Base-by-base conservation (phyloP, 92 coral and sea anemone genomes). In the Epizoanthus rinbou region DNA sequence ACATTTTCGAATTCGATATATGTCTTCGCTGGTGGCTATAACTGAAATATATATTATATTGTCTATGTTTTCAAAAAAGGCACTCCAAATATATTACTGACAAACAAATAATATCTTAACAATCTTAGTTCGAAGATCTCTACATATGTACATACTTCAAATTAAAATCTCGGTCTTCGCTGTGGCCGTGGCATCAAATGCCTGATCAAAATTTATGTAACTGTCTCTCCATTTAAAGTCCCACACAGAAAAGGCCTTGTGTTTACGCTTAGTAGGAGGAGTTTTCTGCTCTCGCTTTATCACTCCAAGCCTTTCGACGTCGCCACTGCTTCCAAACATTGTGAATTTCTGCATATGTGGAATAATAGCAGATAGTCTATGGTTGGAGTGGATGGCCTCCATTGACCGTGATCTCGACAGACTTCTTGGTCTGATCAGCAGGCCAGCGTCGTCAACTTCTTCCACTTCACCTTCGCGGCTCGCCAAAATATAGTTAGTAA, bases 221-320 rank as follows among this genome's bases (percentile, higher is more conserved):
- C 98, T 93, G 80, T 87, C 97, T 62, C 98, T 84, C 94, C 94
- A 85, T 75, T 96, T 91, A 7, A 90, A 86, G 37, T 96, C 99
- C 88, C 89, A 90, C 72, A 88, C 85, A 8, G 99, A 88, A 31
- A 96, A 87, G 2, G 98, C 98, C 72, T 91, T 96, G 28, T 89
- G 98, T 75, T 91, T 90, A 21, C 99, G 94, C 82, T 89, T 93
- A 18, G 86, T 33, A 1, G 89, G 86, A 13, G 90, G 90, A 6
- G 85, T 50, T 47, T 70, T 66, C 19, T 76, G 17, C 53, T 91
- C 86, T 56, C 69, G 66, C 3, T 86, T 86, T 79, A 87, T 80
- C 16, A 89, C 62, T 41, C 88, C 93, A 23, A 93, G 88, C 47
- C 98, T 89, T 79, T 93, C 94, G 2, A 93, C 76, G 31, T 91